Evolutionary conservation across 2,888 invertebrate species (phyloP), one percentile per base, ranked within the genome.

Genomic region (Rhorus exstirpatorius): DNA sequence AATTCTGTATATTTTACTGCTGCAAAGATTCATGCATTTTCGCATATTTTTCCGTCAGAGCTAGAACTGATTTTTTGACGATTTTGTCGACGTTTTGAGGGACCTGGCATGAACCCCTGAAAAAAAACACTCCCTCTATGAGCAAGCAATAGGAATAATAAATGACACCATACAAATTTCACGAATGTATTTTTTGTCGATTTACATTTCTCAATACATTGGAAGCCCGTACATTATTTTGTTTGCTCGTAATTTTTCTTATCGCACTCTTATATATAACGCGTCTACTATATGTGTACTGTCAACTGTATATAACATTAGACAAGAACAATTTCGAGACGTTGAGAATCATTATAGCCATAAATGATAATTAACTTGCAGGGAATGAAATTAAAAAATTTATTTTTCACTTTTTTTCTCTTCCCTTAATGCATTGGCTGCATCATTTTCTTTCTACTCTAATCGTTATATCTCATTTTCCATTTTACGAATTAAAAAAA

Each of bases 201-300:
- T 83, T 88, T 85, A 86, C 84, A 82, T 71, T 83, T 81, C 49
- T 85, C 83, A 24, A 86, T 86, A 84, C 87, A 89, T 89, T 88
- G 90, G 90, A 89, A 90, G 91, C 90, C 89, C 88, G 89, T 91
- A 92, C 89, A 92, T 88, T 87, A 75, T 84, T 85, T 79, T 83
- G 82, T 70, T 68, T 61, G 10, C 14, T 76, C 24, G 44, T 67
- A 38, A 65, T 61, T 65, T 35, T 76, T 60, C n/a, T n/a, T n/a
- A n/a, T n/a, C n/a, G n/a, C n/a, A n/a, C 19, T 65, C 60, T 46
- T 31, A 58, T 63, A 38, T 41, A 79, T 51, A 80, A 77, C 75
- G 58, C 53, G 19, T 71, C 78, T 83, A 78, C 75, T 53, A 46
- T 83, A 65, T 82, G 46, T 83, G 58, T 83, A 83, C 81, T 84